Evolutionary conservation across 2,113 vertebrate genomes (phyloP), one percentile per base, ranked within the genome.

Genomic region (Trogon surrucura): DNA sequence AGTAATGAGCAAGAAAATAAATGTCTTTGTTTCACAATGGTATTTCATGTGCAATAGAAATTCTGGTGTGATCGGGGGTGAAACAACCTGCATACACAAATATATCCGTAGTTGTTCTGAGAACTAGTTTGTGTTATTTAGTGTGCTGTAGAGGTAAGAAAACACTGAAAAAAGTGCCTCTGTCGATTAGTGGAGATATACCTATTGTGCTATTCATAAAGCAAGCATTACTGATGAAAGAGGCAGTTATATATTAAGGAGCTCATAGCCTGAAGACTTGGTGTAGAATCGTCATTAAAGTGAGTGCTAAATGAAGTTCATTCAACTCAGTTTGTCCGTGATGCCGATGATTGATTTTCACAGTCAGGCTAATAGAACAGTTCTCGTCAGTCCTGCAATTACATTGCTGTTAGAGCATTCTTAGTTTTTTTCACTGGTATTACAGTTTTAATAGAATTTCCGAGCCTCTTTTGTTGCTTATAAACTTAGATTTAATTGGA

Each of bases 361-460:
- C 58, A 92, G 88, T 83, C 12, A 15, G 66, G 60, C 45, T 97
- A 93, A 96, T 92, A 93, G 92, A 95, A 90, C 48, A 85, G 47
- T 95, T 97, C 95, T 94, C 60, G 56, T 70, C 79, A 38, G 15
- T 94, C 50, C 75, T 97, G 51, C 88, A 93, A 70, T 95, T 97
- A 89, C 47, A 51, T 95, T 97, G 85, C 70, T 73, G 45, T 94
- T 97, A 73, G 21, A 95, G 47, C 32, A 18, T 72, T 83, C 70
- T 87, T 60, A 72, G 6, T 34, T 70, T 70, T 80, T 80, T 58
- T 7, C 83, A 56, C 72, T 50, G 44, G 26, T 95, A 82, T 85
- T 93, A 69, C 12, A 19, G 8, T 89, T 96, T 93, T 95, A 96
- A 97, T 96, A 96, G 91, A 95, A 87, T 93, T 93, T 97, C 93